Conservation (phyloP, 2,888 invertebrate species). For the Melinaea menophilus region DNA sequence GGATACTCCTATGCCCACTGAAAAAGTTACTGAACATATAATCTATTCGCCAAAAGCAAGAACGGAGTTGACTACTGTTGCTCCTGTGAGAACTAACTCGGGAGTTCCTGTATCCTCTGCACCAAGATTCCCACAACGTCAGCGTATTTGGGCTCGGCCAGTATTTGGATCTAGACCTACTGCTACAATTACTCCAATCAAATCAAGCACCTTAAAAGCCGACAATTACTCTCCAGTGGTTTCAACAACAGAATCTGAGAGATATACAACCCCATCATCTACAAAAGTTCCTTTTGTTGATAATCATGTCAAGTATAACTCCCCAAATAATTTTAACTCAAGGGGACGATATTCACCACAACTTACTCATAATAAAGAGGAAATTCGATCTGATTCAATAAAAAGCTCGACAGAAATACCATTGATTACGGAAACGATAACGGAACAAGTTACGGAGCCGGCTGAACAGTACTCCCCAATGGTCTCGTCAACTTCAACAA, state of each 20-base stretch:
- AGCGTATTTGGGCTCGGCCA: conserved; percentile 9
- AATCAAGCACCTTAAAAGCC: not conserved
- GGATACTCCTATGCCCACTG: conserved; percentile 7
- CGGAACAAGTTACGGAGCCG: not conserved
- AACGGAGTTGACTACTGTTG: not conserved
- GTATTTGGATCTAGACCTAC: not conserved
- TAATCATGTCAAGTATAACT: not conserved
- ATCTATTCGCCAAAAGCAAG: conserved; percentile 1
- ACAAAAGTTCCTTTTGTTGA: not conserved
- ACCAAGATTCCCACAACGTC: not conserved
- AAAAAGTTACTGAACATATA: conserved; percentile 4
- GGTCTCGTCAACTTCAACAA: not conserved
- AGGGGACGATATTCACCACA: not conserved
- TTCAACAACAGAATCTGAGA: not conserved
- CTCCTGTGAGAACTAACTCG: not conserved
- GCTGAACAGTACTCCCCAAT: not conserved
- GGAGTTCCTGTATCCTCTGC: not conserved
- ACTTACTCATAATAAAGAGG: not conserved
- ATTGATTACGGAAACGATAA: not conserved
- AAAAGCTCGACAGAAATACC: not conserved
- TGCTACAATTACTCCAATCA: not conserved
- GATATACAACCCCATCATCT: not conserved
- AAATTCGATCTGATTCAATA: not conserved
- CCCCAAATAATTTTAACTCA: not conserved
- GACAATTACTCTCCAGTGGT: not conserved